phyloP scores from a whole-genome alignment of 2,888 invertebrate species.

The Calameuta idolon region DNA sequence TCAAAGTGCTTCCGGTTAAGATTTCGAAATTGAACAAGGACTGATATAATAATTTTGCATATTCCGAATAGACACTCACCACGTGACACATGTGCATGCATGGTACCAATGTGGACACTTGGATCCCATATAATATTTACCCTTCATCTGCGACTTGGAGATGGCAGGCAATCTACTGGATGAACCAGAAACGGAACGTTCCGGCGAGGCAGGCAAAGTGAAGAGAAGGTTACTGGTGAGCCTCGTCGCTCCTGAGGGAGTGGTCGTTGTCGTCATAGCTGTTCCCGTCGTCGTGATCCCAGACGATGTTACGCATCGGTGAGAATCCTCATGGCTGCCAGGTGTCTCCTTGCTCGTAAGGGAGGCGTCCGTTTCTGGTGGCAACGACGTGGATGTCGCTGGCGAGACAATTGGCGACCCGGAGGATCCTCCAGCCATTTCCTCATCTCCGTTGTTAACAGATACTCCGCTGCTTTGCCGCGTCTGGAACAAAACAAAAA shows the following conservation, averaged over 20 bases:
- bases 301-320: constrained; percentile 20
- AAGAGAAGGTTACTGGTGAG: constrained; percentile 44
- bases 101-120: background rate
- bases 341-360: background rate
- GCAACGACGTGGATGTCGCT: background rate
- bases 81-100: background rate
- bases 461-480: constrained; percentile 58
- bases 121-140: constrained; percentile 62
- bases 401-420: constrained; percentile 28
- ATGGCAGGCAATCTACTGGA: constrained; percentile 65
- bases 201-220: constrained; percentile 52
- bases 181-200: constrained; percentile 37
- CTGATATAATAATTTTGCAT: background rate
- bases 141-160: constrained; percentile 85
- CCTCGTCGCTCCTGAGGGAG: constrained; percentile 23
- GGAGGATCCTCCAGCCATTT: constrained; percentile 43
- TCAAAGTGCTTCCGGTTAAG: background rate
- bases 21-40: background rate
- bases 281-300: constrained; percentile 12
- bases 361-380: background rate
- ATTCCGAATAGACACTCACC: background rate
- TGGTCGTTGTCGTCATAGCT: constrained; percentile 12
- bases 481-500: constrained; percentile 50
- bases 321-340: background rate
- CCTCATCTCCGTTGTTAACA: constrained; percentile 48